Percentiles rank a stretch among this genome's conserved stretches.
Evolutionary conservation across 2,888 invertebrate genomes (phyloP).

Genomic region (Coleophora flavipennella): DNA sequence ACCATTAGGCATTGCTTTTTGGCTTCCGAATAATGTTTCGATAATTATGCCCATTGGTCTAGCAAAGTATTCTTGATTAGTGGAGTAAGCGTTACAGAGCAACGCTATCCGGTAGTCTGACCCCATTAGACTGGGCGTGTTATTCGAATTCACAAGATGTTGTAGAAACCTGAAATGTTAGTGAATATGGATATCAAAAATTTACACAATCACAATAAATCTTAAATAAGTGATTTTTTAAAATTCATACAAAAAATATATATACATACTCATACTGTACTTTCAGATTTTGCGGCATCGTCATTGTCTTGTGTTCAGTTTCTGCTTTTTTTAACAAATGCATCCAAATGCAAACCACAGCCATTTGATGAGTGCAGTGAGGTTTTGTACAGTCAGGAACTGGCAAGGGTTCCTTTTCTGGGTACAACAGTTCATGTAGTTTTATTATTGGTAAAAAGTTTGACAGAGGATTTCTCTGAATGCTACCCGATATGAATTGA

Average conservation of each 20-base stretch:
- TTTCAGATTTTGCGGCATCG: conserved; percentile 86
- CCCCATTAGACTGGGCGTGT: conserved; percentile 80
- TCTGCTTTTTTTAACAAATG: conserved; percentile 95
- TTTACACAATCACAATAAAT: neutral
- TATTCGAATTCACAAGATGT: conserved; percentile 84
- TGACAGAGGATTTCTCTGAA: conserved; percentile 91
- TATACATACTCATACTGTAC: conserved; percentile 84
- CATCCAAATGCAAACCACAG: conserved; percentile 97
- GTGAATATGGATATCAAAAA: neutral
- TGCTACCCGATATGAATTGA: conserved; percentile 97
- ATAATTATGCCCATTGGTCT: conserved; percentile 94
- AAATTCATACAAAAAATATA: neutral
- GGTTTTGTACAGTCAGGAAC: conserved; percentile 92
- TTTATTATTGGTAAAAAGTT: conserved; percentile 93
- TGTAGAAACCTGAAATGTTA: conserved; percentile 87
- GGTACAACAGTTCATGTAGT: conserved; percentile 92
- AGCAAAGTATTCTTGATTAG: conserved; percentile 91
- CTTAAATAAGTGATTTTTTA: conserved; percentile 1
- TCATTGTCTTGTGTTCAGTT: conserved; percentile 85
- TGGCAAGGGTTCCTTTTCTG: conserved; percentile 90
- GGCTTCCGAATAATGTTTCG: conserved; percentile 84
- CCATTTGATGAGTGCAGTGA: conserved; percentile 91
- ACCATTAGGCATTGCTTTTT: conserved; percentile 71
- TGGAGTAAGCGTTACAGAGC: conserved; percentile 95
- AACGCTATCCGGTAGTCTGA: conserved; percentile 93